Conservation (phyloP, 92 coral and sea anemone genomes). For the Desmophyllum pertusum region DNA sequence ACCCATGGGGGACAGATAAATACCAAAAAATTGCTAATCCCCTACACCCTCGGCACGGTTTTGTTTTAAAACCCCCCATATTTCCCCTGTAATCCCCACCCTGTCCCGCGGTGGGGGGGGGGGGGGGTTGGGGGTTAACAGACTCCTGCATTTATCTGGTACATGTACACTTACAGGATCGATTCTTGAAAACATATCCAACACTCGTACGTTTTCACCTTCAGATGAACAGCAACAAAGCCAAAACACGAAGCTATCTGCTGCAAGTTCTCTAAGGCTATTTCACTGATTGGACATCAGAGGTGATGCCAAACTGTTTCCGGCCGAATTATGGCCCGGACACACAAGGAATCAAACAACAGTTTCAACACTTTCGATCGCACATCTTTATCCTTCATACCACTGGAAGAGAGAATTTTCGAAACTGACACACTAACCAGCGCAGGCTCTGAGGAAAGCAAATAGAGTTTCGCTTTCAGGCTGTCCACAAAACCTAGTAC, state of each 20-base stretch:
- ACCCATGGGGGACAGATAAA: too few species aligned
- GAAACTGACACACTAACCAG: conserved; percentile 90
- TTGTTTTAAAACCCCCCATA: too few species aligned
- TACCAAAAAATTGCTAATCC: too few species aligned
- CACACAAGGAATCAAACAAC: conserved; percentile 81
- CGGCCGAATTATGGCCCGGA: conserved; percentile 85
- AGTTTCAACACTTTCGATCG: conserved; percentile 77
- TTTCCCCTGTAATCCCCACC: too few species aligned
- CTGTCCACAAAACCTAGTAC: conserved; percentile 80
- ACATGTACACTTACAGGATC: conserved; percentile 67
- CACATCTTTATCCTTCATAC: conserved; percentile 65
- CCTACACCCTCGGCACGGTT: too few species aligned
- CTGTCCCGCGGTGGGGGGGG: too few species aligned
- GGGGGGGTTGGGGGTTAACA: too few species aligned
- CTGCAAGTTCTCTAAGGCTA: conserved; percentile 83
- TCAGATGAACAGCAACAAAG: conserved; percentile 66
- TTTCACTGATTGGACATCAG: conserved; percentile 87
- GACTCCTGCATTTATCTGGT: too few species aligned
- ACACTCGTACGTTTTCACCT: conserved; percentile 38
- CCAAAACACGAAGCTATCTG: conserved; percentile 83
- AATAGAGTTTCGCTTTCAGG: conserved; percentile 81
- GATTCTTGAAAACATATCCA: conserved; percentile 62
- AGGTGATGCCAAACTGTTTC: conserved; percentile 91
- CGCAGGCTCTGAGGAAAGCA: conserved; percentile 90
- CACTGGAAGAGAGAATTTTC: conserved; percentile 69